Percentiles rank a stretch among this genome's conserved stretches.
phyloP scores from a whole-genome alignment of 2,797 vertebrate genomes.

The Gobionotothen gibberifrons region DNA sequence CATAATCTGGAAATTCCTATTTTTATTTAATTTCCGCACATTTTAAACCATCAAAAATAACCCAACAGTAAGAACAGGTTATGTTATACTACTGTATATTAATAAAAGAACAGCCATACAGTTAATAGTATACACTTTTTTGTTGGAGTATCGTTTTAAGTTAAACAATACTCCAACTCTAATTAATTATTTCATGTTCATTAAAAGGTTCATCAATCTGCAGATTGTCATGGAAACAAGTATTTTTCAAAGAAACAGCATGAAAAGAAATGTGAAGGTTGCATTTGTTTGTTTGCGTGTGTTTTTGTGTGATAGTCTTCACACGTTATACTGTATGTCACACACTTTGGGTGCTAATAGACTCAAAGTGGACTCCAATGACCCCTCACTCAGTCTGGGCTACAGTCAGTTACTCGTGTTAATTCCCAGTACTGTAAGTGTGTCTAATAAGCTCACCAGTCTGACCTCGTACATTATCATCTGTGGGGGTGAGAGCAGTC shows the following conservation, averaged over 20 bases:
- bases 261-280: conserved; percentile 42
- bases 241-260: conserved; percentile 15
- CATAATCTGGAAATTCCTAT: background rate
- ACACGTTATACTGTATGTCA: background rate
- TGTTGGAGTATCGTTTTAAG: conserved; percentile 2
- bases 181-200: conserved; percentile 25
- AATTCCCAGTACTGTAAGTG: conserved; percentile 42
- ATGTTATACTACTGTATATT: background rate
- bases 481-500: conserved; percentile 16
- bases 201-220: conserved; percentile 42
- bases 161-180: background rate
- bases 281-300: conserved; percentile 6
- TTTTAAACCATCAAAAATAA: background rate
- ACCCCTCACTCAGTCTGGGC: conserved; percentile 24
- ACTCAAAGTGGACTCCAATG: conserved; percentile 39
- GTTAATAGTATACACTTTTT: no score
- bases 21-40: background rate
- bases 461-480: conserved; percentile 22
- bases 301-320: conserved; percentile 1
- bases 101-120: background rate
- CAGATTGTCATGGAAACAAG: conserved; percentile 65
- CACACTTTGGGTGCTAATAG: conserved; percentile 2
- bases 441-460: conserved; percentile 35
- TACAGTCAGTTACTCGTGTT: conserved; percentile 35
- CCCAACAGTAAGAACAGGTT: no score